A percentile compares a stretch with the other conserved stretches of the same genome.
Conservation (phyloP, 2,113 vertebrate genomes). For the Upupa epops region DNA sequence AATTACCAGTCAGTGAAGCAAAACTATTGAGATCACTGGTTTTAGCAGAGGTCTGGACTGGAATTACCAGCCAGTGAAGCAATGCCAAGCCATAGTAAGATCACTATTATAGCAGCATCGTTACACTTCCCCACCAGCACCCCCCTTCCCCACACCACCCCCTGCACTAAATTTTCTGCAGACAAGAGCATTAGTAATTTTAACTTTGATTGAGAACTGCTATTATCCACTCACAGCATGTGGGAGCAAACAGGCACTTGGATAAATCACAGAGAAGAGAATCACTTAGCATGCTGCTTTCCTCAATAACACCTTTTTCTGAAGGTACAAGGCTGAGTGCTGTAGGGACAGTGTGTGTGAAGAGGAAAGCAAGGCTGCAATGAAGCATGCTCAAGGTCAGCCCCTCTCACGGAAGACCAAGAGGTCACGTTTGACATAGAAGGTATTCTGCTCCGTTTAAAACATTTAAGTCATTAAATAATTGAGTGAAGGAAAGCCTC, state of each 20-base stretch:
- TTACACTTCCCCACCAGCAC: neutral
- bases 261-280: constrained; percentile 48
- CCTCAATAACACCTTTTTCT: constrained; percentile 33
- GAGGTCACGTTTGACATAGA: constrained; percentile 7
- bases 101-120: neutral
- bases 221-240: constrained; percentile 58
- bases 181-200: constrained; percentile 42
- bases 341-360: neutral
- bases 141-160: too few species aligned
- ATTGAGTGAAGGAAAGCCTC: constrained; percentile 35
- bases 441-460: constrained; percentile 45
- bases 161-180: constrained; percentile 23
- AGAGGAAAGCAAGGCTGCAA: constrained; percentile 1
- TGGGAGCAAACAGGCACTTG: constrained; percentile 52
- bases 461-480: constrained; percentile 57
- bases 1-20: neutral
- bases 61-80: neutral
- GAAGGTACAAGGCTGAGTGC: constrained; percentile 27
- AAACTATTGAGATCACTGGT: too few species aligned
- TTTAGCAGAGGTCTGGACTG: neutral
- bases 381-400: constrained; percentile 5
- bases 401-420: neutral
- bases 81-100: constrained; percentile 13
- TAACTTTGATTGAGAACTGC: constrained; percentile 58
- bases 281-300: constrained; percentile 26